Conservation (phyloP, 2,797 vertebrate species). For the Cirrhinus mrigala region DNA sequence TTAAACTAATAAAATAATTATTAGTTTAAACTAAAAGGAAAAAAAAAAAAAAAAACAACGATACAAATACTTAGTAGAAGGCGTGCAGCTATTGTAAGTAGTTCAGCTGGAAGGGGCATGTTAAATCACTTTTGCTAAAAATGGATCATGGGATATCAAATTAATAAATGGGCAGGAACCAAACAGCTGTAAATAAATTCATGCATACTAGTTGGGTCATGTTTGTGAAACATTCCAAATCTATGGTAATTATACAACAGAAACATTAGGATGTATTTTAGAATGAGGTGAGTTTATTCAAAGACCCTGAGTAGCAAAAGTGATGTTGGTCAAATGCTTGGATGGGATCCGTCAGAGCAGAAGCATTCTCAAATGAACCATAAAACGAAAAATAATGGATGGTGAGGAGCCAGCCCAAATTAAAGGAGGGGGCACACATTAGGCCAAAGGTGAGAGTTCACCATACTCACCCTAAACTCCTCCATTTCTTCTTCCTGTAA, state of each 20-base stretch:
- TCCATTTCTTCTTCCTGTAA: constrained; percentile 99
- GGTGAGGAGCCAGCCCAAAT: constrained; percentile 68
- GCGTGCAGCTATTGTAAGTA: constrained; percentile 69
- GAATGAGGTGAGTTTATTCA: constrained; percentile 32
- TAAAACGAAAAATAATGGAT: constrained; percentile 70
- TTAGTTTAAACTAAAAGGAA: constrained; percentile 1
- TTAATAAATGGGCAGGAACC: constrained; percentile 32
- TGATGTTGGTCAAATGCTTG: constrained; percentile 65
- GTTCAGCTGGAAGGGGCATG: constrained; percentile 50
- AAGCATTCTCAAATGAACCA: constrained; percentile 64
- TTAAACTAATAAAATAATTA: background rate
- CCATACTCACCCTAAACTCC: constrained; percentile 98
- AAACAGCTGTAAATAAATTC: constrained; percentile 39
- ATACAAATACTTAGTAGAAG: constrained; percentile 53
- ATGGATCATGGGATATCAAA: constrained; percentile 41
- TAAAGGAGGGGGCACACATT: constrained; percentile 61
- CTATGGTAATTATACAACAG: background rate
- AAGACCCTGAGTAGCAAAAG: constrained; percentile 62
- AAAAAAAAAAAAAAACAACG: constrained; percentile 10
- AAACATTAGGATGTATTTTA: constrained; percentile 18
- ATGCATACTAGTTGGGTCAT: constrained; percentile 36
- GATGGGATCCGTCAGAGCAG: constrained; percentile 54
- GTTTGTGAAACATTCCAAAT: constrained; percentile 32
- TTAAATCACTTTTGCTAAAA: constrained; percentile 71
- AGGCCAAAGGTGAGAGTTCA: constrained; percentile 70